Conservation (phyloP, 2,113 vertebrate species). For the Scopus umbretta region DNA sequence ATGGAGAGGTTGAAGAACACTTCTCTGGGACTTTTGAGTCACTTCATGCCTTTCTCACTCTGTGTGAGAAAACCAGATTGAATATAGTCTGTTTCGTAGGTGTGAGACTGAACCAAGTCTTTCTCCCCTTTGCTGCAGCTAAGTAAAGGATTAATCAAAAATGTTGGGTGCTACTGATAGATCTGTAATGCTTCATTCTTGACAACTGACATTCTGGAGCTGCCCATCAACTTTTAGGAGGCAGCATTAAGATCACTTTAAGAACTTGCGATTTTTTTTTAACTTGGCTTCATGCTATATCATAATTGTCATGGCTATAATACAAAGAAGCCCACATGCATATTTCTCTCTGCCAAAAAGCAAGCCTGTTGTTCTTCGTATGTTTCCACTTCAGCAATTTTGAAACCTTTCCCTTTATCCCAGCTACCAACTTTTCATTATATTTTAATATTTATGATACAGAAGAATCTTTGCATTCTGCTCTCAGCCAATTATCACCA, state of each 20-base stretch:
- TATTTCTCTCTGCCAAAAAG: background rate
- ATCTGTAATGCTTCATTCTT: background rate
- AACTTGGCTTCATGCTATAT: background rate
- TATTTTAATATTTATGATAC: background rate
- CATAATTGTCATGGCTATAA: background rate
- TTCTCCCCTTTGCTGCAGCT: background rate
- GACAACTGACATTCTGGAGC: background rate
- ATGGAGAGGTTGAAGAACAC: background rate
- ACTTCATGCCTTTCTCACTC: background rate
- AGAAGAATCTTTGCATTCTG: background rate
- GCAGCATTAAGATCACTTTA: background rate
- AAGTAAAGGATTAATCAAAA: background rate
- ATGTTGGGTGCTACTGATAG: background rate
- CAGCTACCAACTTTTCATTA: background rate
- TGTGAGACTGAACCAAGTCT: background rate
- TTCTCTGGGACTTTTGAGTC: background rate
- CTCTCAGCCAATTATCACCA: background rate
- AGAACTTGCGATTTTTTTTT: background rate
- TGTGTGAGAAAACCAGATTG: background rate
- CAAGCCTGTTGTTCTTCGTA: background rate
- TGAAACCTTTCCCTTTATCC: background rate
- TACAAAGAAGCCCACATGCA: background rate
- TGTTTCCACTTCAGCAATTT: background rate
- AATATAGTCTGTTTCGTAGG: background rate
- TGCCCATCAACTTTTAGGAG: background rate